Conservation (phyloP, 2,888 invertebrate genomes). For the Ochropacha duplaris region DNA sequence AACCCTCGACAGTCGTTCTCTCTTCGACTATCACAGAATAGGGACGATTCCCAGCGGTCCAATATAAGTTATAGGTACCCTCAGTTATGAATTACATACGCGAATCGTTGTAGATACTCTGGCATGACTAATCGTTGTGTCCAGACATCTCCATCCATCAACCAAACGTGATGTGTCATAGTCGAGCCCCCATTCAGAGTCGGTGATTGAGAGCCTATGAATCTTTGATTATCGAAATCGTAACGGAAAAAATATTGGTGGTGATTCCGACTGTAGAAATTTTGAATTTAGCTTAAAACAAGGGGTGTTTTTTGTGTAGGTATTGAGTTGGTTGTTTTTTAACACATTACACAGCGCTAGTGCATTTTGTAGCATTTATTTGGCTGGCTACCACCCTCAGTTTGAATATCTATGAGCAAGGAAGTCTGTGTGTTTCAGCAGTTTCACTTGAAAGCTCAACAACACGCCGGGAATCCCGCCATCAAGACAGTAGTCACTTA, state of each 20-base stretch:
- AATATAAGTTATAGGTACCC: conserved; percentile 26
- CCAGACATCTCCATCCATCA: conserved; percentile 63
- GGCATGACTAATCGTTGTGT: conserved; percentile 61
- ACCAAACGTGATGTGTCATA: conserved; percentile 61
- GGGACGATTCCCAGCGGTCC: conserved; percentile 9
- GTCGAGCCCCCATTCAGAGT: conserved; percentile 30
- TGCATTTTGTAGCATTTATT: too few relatives aligned
- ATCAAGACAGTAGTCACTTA: too few relatives aligned
- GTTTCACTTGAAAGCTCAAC: too few relatives aligned
- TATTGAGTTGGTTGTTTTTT: not conserved
- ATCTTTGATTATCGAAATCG: conserved; percentile 44
- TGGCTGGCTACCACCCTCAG: too few relatives aligned
- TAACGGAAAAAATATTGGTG: conserved; percentile 8
- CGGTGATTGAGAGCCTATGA: conserved; percentile 52
- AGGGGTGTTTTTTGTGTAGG: not conserved
- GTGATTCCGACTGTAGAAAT: not conserved
- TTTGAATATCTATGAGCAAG: too few relatives aligned
- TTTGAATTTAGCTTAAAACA: not conserved
- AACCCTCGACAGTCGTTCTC: not conserved
- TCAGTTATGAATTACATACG: conserved; percentile 45
- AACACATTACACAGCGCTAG: too few relatives aligned
- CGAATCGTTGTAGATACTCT: conserved; percentile 35
- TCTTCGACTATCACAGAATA: conserved; percentile 17
- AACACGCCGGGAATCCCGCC: too few relatives aligned
- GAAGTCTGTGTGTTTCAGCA: too few relatives aligned